Base-by-base conservation (phyloP, 2,888 invertebrate species). In the Agrenia bidenticulata region DNA sequence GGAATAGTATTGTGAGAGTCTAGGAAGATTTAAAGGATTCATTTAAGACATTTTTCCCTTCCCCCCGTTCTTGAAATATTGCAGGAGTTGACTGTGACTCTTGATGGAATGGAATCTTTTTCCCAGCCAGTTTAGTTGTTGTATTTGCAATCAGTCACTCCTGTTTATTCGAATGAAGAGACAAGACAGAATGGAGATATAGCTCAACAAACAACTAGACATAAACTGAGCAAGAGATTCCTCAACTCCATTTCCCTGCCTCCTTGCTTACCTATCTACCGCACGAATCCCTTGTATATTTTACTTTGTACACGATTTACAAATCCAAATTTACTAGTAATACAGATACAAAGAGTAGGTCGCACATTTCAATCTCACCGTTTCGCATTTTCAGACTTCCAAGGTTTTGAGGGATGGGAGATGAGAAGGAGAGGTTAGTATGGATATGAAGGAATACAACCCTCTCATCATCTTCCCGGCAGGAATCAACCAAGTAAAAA, bases 401-500 rank as follows among this genome's bases (percentile, higher is more conserved):
- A n/a, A n/a, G n/a, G n/a, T n/a, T 45, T 19, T 45, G 9, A 45
- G 15, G 45, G 15, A 45, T 15, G n/a, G 19, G 15, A 45, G 15
- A 45, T 5, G 4, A 15, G 45, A 19, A 15, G 45, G 45, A 45
- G 45, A 15, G 21, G 55, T 37, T 21, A 27, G 39, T 13, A 26
- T 26, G 41, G 24, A 23, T 7, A 32, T 11, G 32, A 11, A 32
- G 32, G 32, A 51, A 58, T 37, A 53, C 53, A 64, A 59, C 53
- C 32, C 5, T 32, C 32, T 4, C 11, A 4, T 11, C 32, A 32
- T 32, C 32, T 32, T 32, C 32, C 32, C 32, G 5, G 11, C 4
- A 32, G 32, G 32, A 64, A 61, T 60, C 64, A 64, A 55, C 61
- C 45, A 61, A 66, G 65, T 66, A 66, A 66, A 66, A 66, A 66